Evolutionary conservation across 2,113 vertebrate species (phyloP), one percentile per base, ranked within the genome.

Genomic region (Megalops atlanticus): DNA sequence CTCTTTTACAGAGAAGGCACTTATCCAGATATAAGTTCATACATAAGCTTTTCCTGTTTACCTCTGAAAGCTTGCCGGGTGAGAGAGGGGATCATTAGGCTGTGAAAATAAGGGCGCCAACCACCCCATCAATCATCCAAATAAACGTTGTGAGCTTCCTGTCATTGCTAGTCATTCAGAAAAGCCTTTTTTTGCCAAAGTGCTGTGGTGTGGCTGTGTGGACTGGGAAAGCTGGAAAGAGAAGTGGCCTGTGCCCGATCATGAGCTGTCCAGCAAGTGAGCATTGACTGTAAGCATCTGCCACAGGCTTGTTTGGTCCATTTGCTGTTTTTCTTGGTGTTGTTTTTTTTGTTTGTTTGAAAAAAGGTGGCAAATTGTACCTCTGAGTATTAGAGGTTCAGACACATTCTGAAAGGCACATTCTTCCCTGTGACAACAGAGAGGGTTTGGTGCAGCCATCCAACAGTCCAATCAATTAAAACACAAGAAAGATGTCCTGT

Each of bases 1-100:
- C 18, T 64, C 58, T n/a, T 64, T 64, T 8, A 58, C 58, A 64
- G 58, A 64, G 58, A 27, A 64, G 58, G 58, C 58, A 64, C n/a
- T 64, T 64, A 64, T 31, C 2, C 2, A 27, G 58, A 64, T 27
- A 27, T 21, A 31, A 64, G 54, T 27, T 52, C 49, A 52, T 21
- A 21, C 6, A 6, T 54, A 1, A 24, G 49, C 16, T 21, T 31
- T 64, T 64, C n/a, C 58, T 64, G 58, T 64, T 64, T 64, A 31
- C n/a, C n/a, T 11, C n/a, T 64, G 58, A 27, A 31, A 64, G 2
- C 5, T 6, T 18, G 8, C n/a, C 58, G 2, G 7, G 24, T 31
- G 58, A 24, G 52, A 58, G 43, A 45, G 43, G 43, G n/a, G 43
- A 45, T 10, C 43, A 45, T 6, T 45, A 14, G 43, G 43, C 14